Conservation (phyloP, 1,140 invertebrate species). For the Riptortus pedestris region DNA sequence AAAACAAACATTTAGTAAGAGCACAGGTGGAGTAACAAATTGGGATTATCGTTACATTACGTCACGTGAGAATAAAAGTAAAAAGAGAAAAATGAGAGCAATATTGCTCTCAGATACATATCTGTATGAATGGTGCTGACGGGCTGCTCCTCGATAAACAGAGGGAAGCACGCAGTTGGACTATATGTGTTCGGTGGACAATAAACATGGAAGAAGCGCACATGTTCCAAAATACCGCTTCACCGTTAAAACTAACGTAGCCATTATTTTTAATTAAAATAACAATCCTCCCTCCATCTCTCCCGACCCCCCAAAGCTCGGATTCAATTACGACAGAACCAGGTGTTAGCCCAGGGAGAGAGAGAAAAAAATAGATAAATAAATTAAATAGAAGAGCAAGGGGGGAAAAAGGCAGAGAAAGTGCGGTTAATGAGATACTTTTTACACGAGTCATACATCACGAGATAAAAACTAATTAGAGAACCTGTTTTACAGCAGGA, state of each 20-base stretch:
- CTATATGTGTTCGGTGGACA: too few species aligned
- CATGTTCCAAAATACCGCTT: background rate
- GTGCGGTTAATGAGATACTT: slow-evolving; percentile 6
- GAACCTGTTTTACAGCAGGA: background rate
- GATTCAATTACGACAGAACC: slow-evolving; percentile 4
- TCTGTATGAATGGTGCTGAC: too few species aligned
- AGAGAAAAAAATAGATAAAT: slow-evolving; percentile 1
- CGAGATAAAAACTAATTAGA: slow-evolving; percentile 5
- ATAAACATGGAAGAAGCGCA: too few species aligned
- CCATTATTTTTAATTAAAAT: slow-evolving; percentile 9
- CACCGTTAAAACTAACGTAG: background rate
- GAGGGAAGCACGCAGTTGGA: too few species aligned
- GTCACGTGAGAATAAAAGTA: too few species aligned
- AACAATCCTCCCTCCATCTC: slow-evolving; percentile 1
- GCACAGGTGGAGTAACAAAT: too few species aligned
- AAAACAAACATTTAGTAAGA: too few species aligned
- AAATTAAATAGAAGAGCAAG: background rate
- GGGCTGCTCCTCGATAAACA: too few species aligned
- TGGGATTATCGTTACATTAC: too few species aligned
- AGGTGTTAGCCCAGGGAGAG: background rate
- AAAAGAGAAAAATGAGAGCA: too few species aligned
- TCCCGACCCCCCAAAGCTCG: background rate
- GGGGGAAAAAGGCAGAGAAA: background rate
- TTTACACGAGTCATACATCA: slow-evolving; percentile 6
- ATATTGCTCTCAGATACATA: too few species aligned